Evolutionary conservation across 2,888 invertebrate species (phyloP), one percentile per base, ranked within the genome.

Genomic region (Lysandra bellargus): DNA sequence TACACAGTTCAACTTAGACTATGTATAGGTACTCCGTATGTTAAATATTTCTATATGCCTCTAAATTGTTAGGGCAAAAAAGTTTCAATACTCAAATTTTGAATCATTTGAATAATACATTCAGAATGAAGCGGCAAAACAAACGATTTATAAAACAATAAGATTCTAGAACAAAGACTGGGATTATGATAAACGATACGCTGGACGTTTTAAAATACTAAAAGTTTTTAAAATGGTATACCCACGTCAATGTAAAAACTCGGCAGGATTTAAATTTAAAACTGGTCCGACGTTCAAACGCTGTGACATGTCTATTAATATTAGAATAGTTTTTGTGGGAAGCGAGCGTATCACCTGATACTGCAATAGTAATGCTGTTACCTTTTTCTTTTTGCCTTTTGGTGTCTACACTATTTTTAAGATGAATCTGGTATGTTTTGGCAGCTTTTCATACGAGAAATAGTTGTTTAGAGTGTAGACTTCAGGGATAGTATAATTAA

Each of bases 161-260:
- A 76, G 57, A 76, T 76, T 76, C 69, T 57, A 76, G 53, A 76
- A 76, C 76, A 76, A 76, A 73, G 78, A 78, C 78, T 75, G 75
- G 79, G 73, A 69, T 76, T 81, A 74, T 80, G 80, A 80, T 81
- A 79, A 79, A 82, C 81, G 81, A 80, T 78, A 80, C 80, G 79
- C 78, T 78, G 80, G 81, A 82, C 80, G 81, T 81, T 82, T 82
- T 80, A 79, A 82, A 82, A 82, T 82, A 81, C 81, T 82, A 81
- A 79, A 80, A 81, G 78, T 81, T 83, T 82, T 82, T 80, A 81
- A 83, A 83, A 83, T 81, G 80, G 79, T 80, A 69, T 69, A 57
- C 49, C 78, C 82, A 81, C 82, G 82, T 81, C 79, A 81, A 81
- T 81, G 81, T 83, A 80, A 79, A 82, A 80, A 82, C 80, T 79